Percentiles rank a stretch among this genome's conserved stretches.
Conservation (phyloP, 2,113 vertebrate species). For the Indicator indicator region DNA sequence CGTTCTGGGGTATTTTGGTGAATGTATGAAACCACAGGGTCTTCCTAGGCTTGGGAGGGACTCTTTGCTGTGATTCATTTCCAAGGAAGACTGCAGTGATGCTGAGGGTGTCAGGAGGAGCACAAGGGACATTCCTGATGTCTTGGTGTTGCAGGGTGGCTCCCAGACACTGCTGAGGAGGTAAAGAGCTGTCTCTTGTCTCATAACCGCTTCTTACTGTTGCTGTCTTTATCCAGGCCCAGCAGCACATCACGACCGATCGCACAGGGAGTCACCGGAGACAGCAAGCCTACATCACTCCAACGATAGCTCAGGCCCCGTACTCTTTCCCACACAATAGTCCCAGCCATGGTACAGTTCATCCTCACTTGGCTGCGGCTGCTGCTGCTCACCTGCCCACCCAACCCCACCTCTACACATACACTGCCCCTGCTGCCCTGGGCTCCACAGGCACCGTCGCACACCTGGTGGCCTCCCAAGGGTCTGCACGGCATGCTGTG, state of each 20-base stretch:
- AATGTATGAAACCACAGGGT: neutral
- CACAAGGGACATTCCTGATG: neutral
- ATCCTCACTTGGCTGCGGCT: conserved; percentile 89
- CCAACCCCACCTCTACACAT: conserved; percentile 96
- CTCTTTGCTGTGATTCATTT: neutral
- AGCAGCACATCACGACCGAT: conserved; percentile 91
- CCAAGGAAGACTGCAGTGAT: neutral
- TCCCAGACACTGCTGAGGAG: neutral
- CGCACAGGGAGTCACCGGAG: conserved; percentile 88
- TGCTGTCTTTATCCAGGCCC: conserved; percentile 81
- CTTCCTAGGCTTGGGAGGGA: neutral
- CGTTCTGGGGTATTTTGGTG: neutral
- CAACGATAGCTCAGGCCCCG: conserved; percentile 93
- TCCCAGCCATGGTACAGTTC: conserved; percentile 90
- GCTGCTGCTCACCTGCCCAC: conserved; percentile 88
- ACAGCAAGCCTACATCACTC: conserved; percentile 97
- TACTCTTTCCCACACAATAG: conserved; percentile 96
- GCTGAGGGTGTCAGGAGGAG: neutral
- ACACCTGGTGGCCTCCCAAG: conserved; percentile 94
- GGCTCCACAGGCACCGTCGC: conserved; percentile 93
- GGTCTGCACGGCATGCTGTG: conserved; percentile 88
- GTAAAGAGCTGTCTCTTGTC: neutral
- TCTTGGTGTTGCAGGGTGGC: neutral
- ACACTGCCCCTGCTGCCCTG: conserved; percentile 89
- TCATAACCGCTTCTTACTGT: conserved; percentile 27